These are phyloP conservation scores for Lordiphosa andalusiaca DNA, from an alignment of 2,888 invertebrate species.

Conservation along the genomic window DNA sequence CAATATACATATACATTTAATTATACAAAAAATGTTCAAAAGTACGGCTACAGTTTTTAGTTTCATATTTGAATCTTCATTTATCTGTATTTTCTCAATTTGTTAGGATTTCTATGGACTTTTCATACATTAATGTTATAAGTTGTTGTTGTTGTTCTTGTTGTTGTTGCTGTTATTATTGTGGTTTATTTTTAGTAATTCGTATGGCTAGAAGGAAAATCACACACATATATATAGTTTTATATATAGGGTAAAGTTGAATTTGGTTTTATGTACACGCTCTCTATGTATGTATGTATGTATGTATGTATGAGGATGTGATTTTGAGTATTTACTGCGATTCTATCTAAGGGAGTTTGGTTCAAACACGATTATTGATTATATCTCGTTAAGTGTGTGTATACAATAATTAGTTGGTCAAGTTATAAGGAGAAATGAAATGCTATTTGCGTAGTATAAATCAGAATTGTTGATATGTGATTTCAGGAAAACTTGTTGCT, in stretches of 20 bases:
- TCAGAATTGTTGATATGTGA: no score
- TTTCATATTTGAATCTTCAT: slow-evolving; percentile 16
- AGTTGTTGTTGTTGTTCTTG: slow-evolving; percentile 5
- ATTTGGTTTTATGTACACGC: slow-evolving; percentile 51
- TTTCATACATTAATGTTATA: slow-evolving; percentile 50
- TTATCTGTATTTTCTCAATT: slow-evolving; percentile 19
- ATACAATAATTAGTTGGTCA: slow-evolving; percentile 51
- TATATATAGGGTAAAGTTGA: slow-evolving; percentile 31
- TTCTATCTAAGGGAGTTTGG: slow-evolving; percentile 10
- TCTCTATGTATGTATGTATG: slow-evolving; percentile 14
- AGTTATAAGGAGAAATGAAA: slow-evolving; percentile 56
- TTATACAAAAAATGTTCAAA: slow-evolving; percentile 64
- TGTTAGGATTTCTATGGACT: slow-evolving; percentile 59
- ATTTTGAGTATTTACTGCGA: slow-evolving; percentile 18
- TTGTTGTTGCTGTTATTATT: slow-evolving; percentile 16
- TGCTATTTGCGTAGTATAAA: no score
- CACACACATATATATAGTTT: slow-evolving; percentile 53
- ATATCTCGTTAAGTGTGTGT: slow-evolving; percentile 19
- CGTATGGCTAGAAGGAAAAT: slow-evolving; percentile 62
- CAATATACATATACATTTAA: slow-evolving; percentile 67
- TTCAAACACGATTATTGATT: slow-evolving; percentile 2
- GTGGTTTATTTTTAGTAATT: slow-evolving; percentile 14
- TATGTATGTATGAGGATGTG: slow-evolving; percentile 2
- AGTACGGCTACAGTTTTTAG: slow-evolving; percentile 14
- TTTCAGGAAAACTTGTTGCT: no score